Evolutionary conservation across 2,888 invertebrate genomes (phyloP).

Genomic region (Lydus trimaculatus): DNA sequence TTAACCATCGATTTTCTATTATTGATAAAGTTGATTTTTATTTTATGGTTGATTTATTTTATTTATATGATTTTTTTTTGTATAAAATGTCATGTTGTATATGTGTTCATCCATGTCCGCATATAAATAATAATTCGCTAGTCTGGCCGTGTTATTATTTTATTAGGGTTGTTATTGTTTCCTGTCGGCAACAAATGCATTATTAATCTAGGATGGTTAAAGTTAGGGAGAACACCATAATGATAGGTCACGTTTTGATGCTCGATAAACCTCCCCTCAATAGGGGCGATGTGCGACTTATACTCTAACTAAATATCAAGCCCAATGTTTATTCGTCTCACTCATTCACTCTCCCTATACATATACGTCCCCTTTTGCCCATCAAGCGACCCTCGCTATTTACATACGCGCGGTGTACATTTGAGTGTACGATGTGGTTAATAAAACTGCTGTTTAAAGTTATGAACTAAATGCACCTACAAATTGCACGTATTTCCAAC

Average conservation of each 20-base stretch:
- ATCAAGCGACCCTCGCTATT: constrained; percentile 31
- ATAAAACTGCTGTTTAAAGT: constrained; percentile 39
- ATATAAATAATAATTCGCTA: background rate
- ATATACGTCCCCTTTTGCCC: constrained; percentile 24
- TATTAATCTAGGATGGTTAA: constrained; percentile 13
- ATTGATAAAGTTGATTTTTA: no score
- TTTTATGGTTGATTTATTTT: no score
- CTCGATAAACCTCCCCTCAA: constrained; percentile 47
- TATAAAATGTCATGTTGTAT: background rate
- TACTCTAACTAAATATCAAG: constrained; percentile 39
- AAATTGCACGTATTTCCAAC: constrained; percentile 49
- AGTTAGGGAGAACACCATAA: constrained; percentile 35
- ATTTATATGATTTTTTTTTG: no score
- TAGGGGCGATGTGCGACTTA: constrained; percentile 37
- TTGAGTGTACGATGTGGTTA: constrained; percentile 40
- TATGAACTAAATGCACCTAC: constrained; percentile 44
- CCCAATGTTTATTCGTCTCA: constrained; percentile 21
- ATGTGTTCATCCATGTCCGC: background rate
- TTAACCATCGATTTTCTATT: constrained; percentile 10
- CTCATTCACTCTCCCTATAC: constrained; percentile 18
- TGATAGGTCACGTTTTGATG: constrained; percentile 54
- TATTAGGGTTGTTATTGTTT: constrained; percentile 16
- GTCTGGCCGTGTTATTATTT: constrained; percentile 3
- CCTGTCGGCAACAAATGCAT: constrained; percentile 15
- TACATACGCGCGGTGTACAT: constrained; percentile 33